A percentile compares a stretch with the other conserved stretches of the same genome.
Evolutionary conservation across 1,140 invertebrate species (phyloP).

Genomic region (Tachypleus tridentatus): DNA sequence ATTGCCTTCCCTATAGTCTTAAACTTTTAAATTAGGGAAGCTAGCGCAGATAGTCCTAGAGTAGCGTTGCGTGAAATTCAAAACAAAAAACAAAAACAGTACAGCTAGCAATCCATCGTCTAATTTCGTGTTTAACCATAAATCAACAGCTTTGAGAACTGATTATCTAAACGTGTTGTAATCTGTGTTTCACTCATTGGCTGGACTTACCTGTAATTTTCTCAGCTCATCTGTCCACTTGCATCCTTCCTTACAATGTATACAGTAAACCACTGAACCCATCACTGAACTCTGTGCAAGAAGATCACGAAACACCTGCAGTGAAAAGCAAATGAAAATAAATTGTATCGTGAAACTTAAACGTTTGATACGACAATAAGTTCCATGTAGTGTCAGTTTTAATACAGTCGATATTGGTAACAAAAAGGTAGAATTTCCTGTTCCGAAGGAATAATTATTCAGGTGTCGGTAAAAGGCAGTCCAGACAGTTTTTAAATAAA

Average conservation of each 20-base stretch:
- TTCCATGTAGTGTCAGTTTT: not conserved
- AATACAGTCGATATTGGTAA: not conserved
- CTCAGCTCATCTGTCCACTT: conserved; percentile 84
- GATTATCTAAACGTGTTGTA: too few species aligned
- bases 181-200: too few species aligned
- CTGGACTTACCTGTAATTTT: conserved; percentile 60
- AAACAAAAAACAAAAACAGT: too few species aligned
- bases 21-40: too few species aligned
- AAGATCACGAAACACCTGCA: conserved; percentile 35
- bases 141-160: too few species aligned
- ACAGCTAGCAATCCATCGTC: too few species aligned
- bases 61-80: too few species aligned
- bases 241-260: conserved; percentile 86
- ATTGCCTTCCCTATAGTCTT: too few species aligned
- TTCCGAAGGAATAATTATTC: too few species aligned
- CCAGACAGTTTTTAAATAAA: not conserved
- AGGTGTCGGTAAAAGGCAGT: not conserved
- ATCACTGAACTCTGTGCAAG: conserved; percentile 73
- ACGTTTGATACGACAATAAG: not conserved
- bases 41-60: too few species aligned
- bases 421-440: not conserved
- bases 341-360: not conserved
- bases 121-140: too few species aligned
- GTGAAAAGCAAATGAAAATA: not conserved
- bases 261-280: conserved; percentile 81